These are phyloP conservation scores for Radopholus similis DNA, from an alignment of 1,140 invertebrate species.

Conservation along the genomic window DNA sequence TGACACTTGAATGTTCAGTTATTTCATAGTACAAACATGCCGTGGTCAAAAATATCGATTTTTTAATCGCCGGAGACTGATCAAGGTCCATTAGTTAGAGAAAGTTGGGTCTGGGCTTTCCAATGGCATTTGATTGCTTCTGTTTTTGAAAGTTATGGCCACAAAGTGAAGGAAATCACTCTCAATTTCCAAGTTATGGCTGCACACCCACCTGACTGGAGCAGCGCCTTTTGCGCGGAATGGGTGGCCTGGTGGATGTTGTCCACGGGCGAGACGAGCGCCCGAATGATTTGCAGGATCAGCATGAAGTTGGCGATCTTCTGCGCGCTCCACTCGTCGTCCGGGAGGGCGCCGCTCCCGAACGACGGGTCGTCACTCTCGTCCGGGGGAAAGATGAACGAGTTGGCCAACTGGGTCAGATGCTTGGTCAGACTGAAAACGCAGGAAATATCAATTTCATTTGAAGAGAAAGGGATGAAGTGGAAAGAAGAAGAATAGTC, in stretches of 20 bases:
- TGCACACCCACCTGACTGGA: constrained; percentile 69
- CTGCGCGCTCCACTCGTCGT: constrained; percentile 81
- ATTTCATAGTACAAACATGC: no score
- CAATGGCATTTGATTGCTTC: no score
- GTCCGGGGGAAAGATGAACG: constrained; percentile 77
- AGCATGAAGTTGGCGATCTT: constrained; percentile 90
- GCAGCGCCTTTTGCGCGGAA: constrained; percentile 82
- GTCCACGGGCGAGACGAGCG: constrained; percentile 76
- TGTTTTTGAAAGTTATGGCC: background rate
- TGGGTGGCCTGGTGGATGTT: constrained; percentile 74
- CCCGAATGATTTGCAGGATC: constrained; percentile 78
- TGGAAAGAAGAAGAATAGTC: background rate
- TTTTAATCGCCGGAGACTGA: no score
- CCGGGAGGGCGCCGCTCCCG: constrained; percentile 63
- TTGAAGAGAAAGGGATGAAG: background rate
- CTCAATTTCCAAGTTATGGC: background rate
- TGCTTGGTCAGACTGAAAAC: constrained; percentile 76
- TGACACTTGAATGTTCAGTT: no score
- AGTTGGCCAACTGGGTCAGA: constrained; percentile 65
- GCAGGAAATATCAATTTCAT: no score
- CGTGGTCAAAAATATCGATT: no score
- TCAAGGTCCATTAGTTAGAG: no score
- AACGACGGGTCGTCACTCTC: constrained; percentile 40
- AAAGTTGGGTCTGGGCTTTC: no score
- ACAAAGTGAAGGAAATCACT: background rate